A percentile compares a stretch with the other conserved stretches of the same genome.
phyloP scores from a whole-genome alignment of 1,140 invertebrate genomes.

The Procambarus virginalis region DNA sequence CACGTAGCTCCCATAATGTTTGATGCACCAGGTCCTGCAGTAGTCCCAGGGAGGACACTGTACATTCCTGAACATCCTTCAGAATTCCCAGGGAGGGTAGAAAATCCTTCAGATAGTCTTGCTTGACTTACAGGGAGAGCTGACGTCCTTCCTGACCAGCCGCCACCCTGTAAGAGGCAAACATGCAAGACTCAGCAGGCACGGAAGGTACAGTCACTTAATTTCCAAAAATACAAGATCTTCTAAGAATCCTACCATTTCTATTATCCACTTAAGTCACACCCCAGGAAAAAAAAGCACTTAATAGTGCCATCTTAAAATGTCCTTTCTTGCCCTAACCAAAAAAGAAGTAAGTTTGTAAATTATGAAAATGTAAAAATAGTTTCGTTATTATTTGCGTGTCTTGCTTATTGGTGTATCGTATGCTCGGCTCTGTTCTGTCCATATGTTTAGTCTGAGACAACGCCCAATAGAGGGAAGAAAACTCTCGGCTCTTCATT shows the following conservation, averaged over 20 bases:
- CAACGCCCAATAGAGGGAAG: no score
- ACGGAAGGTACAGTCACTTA: constrained; percentile 8
- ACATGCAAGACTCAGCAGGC: constrained; percentile 64
- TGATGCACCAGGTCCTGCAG: constrained; percentile 8
- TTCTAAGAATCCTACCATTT: background rate
- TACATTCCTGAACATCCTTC: constrained; percentile 36
- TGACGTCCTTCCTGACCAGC: constrained; percentile 49
- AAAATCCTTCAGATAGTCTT: constrained; percentile 30
- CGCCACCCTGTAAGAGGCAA: constrained; percentile 62
- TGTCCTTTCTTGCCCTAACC: no score
- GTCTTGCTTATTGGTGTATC: no score
- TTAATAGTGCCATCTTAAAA: no score
- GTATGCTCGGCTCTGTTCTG: no score
- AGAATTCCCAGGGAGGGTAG: constrained; percentile 21
- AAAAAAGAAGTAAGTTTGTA: no score
- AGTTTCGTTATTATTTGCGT: no score
- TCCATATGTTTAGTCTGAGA: no score
- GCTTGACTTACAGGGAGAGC: constrained; percentile 45
- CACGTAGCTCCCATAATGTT: background rate
- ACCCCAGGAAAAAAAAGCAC: no score
- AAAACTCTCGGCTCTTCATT: no score
- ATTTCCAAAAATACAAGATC: background rate
- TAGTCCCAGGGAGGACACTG: constrained; percentile 21
- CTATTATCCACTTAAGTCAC: background rate
- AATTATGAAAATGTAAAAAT: no score